A percentile compares a stretch with the other conserved stretches of the same genome.
Conservation (phyloP, 2,888 invertebrate genomes). For the Nemapogon koenigi region DNA sequence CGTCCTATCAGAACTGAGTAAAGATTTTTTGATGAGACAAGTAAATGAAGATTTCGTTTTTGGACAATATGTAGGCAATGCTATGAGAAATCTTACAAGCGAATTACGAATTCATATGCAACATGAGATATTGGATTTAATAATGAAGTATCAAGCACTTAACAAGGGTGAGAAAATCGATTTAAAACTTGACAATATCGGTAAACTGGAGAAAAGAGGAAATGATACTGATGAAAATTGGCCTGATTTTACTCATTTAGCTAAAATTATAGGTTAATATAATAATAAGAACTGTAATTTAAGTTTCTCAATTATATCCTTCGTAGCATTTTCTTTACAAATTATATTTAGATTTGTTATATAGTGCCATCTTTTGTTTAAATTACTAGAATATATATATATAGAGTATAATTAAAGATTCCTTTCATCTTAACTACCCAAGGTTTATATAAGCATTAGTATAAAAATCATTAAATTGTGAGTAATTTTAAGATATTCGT, state of each 20-base stretch:
- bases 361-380: too few species aligned
- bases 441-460: too few species aligned
- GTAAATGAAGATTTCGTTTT: constrained; percentile 53
- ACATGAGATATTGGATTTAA: constrained; percentile 44
- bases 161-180: constrained; percentile 16
- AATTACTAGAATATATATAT: too few species aligned
- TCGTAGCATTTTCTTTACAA: too few species aligned
- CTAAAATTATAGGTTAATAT: constrained; percentile 37
- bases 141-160: constrained; percentile 29
- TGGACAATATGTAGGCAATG: constrained; percentile 46
- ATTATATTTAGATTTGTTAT: too few species aligned
- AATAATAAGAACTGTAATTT: not conserved
- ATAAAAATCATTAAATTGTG: too few species aligned
- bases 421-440: too few species aligned
- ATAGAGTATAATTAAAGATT: too few species aligned
- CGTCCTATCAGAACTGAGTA: constrained; percentile 34
- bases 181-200: constrained; percentile 13
- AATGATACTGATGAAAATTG: constrained; percentile 42
- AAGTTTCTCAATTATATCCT: too few species aligned
- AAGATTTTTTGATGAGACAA: constrained; percentile 37
- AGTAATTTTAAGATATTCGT: too few species aligned
- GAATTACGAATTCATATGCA: constrained; percentile 39
- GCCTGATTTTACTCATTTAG: constrained; percentile 49
- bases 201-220: constrained; percentile 9
- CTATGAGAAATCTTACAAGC: constrained; percentile 40